Base-by-base conservation (phyloP, 2,113 vertebrate species). In the Corapipo altera region DNA sequence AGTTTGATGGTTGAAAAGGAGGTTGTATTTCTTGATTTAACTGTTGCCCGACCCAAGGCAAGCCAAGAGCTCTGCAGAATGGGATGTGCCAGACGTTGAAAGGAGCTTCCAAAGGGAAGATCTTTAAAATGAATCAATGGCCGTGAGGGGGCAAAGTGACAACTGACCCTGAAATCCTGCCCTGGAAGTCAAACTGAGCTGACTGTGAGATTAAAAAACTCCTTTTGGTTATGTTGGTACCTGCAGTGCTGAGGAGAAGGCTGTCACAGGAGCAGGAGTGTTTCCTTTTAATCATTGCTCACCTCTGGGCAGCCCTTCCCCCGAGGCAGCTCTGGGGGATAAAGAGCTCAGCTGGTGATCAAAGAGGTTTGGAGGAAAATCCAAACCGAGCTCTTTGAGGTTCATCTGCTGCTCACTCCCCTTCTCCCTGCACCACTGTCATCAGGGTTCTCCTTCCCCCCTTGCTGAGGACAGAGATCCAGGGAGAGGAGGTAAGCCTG, bases 231-330 rank as follows among this genome's bases (percentile, higher is more conserved):
- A 27, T 19, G 72, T 22, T 17, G 3, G 28, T 77, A 74, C 64
- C 59, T 70, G 76, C 57, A 59, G 75, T 13, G 16, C 51, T 74
- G 52, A 85, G 54, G 72, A 64, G 69, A 70, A 77, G 65, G 82
- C 8, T 78, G 82, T 54, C 82, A 80, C 33, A 48, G 69, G 55
- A 94, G 73, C 80, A 43, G 30, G 51, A 88, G 32, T 4, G 2
- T 89, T 93, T 93, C 75, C 81, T 77, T 94, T 93, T 94, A 64
- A 95, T 91, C 88, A 94, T 8, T 12, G 69, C 65, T 69, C 88
- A 85, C 93, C 82, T 84, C 88, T 12, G 82, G 69, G 64, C 57
- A 89, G 84, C 89, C 89, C 33, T 72, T 64, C 46, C 93, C 85
- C 18, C 2, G 6, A 65, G 92, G 78, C 81, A 74, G 15, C 72